Conservation (phyloP, 2,113 vertebrate species). For the Cephalopterus ornatus region DNA sequence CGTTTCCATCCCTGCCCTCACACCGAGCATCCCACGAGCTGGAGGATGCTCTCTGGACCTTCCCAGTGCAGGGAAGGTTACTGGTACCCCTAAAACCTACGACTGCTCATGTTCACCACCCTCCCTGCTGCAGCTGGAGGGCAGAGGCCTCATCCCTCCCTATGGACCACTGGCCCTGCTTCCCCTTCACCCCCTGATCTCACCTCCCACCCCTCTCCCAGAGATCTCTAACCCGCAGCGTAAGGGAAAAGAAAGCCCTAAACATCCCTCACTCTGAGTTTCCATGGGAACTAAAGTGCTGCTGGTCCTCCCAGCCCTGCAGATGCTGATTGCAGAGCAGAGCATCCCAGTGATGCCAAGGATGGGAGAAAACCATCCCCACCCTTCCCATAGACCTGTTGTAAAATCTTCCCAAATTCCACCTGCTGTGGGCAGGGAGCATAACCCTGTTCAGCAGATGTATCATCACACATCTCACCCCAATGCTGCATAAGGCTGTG, state of each 20-base stretch:
- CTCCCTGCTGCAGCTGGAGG: neutral
- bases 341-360: neutral
- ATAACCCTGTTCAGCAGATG: neutral
- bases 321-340: slow-evolving; percentile 8
- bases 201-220: neutral
- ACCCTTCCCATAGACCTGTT: neutral
- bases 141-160: neutral
- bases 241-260: neutral
- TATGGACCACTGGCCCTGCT: neutral
- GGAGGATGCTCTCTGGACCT: neutral
- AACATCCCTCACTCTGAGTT: neutral
- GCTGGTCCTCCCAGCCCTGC: slow-evolving; percentile 38
- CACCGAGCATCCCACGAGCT: neutral
- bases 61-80: neutral
- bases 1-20: neutral
- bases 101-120: neutral
- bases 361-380: neutral
- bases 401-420: neutral
- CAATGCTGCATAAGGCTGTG: rapidly evolving
- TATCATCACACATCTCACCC: neutral
- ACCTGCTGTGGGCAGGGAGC: neutral
- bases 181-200: neutral
- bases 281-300: slow-evolving; percentile 55
- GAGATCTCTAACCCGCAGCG: neutral
- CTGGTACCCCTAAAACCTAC: neutral